These are phyloP conservation scores for Tursiops truncatus DNA, from an alignment of 2,113 vertebrate species.

Conservation along the genomic window DNA sequence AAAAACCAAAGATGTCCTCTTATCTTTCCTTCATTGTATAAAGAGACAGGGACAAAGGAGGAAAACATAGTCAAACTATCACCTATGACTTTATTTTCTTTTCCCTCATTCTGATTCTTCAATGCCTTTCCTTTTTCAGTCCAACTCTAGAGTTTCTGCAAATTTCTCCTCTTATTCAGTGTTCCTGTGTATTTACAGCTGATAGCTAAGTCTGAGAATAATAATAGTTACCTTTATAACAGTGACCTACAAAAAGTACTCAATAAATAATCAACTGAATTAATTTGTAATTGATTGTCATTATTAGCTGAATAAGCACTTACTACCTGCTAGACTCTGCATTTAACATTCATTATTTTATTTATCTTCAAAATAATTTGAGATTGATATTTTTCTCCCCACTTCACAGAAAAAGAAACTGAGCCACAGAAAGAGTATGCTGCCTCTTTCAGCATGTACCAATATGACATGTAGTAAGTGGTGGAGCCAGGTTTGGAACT, in stretches of 20 bases:
- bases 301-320: not conserved
- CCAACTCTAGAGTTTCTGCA: not conserved
- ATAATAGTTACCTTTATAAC: not conserved
- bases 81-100: not conserved
- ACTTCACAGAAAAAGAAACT: conserved; percentile 23
- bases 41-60: not conserved
- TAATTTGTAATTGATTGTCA: not conserved
- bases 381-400: not conserved
- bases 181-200: not conserved
- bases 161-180: not conserved
- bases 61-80: not conserved
- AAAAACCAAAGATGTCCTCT: conserved; percentile 33
- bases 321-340: not conserved
- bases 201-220: not conserved
- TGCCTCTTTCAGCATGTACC: not conserved
- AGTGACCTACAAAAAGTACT: not conserved
- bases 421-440: not conserved
- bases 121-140: not conserved
- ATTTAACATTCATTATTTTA: not conserved
- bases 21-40: not conserved
- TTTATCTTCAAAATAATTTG: not conserved
- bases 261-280: not conserved
- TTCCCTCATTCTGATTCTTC: not conserved
- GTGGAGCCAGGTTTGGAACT: not conserved
- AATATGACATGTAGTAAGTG: not conserved